Evolutionary conservation across 2,888 invertebrate species (phyloP).

Genomic region (Leptura quadrifasciata): DNA sequence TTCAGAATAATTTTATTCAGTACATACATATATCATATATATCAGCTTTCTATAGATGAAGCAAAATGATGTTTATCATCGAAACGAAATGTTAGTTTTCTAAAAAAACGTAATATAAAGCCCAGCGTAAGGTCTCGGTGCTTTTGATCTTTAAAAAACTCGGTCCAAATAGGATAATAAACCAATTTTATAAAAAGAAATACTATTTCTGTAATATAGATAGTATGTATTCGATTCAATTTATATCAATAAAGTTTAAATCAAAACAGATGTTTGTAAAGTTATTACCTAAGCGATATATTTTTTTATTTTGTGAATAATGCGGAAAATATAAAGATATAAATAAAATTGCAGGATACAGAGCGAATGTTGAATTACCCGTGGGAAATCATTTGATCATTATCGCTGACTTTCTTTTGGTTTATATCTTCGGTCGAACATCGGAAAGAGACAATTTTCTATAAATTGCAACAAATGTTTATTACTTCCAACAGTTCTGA

Average conservation of each 20-base stretch:
- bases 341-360: slow-evolving; percentile 27
- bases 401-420: slow-evolving; percentile 49
- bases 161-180: too few relatives aligned
- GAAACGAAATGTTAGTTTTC: too few relatives aligned
- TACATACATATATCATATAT: too few relatives aligned
- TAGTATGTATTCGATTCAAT: too few relatives aligned
- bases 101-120: too few relatives aligned
- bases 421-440: slow-evolving; percentile 44
- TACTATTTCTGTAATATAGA: too few relatives aligned
- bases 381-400: slow-evolving; percentile 59
- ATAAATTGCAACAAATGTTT: slow-evolving; percentile 43
- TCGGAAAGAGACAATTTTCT: slow-evolving; percentile 38
- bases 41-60: too few relatives aligned
- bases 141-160: too few relatives aligned
- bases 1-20: too few relatives aligned
- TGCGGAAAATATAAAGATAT: slow-evolving; percentile 31
- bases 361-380: slow-evolving; percentile 45
- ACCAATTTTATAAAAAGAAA: too few relatives aligned
- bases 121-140: too few relatives aligned
- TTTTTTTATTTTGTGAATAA: slow-evolving; percentile 3
- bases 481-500: slow-evolving; percentile 24
- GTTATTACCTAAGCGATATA: background rate
- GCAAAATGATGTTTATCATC: too few relatives aligned
- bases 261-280: background rate
- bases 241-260: background rate